Conservation (phyloP, 1,140 invertebrate species). For the Temnothorax curvispinosus region DNA sequence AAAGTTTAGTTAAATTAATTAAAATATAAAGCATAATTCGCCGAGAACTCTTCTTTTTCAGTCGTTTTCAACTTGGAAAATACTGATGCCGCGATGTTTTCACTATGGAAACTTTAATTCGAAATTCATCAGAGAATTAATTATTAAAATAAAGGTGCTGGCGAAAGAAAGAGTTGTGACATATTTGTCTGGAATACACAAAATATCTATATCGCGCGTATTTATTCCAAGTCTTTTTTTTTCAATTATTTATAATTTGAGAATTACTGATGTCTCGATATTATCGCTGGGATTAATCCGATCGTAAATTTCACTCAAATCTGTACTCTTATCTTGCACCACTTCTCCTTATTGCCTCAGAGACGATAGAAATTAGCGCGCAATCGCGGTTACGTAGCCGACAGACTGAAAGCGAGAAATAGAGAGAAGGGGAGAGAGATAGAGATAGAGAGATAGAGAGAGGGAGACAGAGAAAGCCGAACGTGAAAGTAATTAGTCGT, state of each 20-base stretch:
- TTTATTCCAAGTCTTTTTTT: background rate
- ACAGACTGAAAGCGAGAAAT: conserved; percentile 32
- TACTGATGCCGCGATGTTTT: background rate
- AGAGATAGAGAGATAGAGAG: background rate
- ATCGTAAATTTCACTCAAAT: conserved; percentile 9
- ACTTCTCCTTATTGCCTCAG: conserved; percentile 21
- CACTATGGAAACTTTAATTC: background rate
- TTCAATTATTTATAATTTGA: background rate
- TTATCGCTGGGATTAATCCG: background rate
- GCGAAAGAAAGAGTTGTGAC: background rate
- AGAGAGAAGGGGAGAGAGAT: background rate
- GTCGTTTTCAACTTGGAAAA: background rate
- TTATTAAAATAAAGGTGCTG: background rate
- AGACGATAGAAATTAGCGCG: conserved; percentile 48
- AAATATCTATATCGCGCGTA: background rate
- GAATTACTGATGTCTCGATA: background rate
- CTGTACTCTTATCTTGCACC: conserved; percentile 27
- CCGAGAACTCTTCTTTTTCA: background rate
- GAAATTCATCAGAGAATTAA: background rate
- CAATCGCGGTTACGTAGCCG: conserved; percentile 33
- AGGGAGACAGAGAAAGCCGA: conserved; percentile 31
- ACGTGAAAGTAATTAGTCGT: conserved; percentile 71
- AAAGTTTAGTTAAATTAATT: conserved; percentile 25
- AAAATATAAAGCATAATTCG: conserved; percentile 8
- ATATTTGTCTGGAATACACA: background rate